Base-by-base conservation (phyloP, 2,797 vertebrate species). In the Sitta carolinensis region DNA sequence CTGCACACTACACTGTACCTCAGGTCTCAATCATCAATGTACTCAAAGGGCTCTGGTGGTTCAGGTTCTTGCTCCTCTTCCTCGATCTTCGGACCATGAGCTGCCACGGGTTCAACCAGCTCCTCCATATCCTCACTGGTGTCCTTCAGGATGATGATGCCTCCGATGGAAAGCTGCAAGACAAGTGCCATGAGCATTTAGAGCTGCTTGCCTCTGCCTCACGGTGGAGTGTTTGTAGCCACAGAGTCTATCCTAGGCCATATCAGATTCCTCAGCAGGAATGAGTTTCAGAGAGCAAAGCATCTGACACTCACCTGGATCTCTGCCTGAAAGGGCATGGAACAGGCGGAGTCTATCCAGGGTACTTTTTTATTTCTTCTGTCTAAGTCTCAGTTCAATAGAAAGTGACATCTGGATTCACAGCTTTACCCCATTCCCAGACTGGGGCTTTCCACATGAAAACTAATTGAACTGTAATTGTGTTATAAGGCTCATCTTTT, bases 41-140 rank as follows among this genome's bases (percentile, higher is more conserved):
- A 99, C 95, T 99, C 99, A 13, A 99, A 99, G 20, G 99, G 99
- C 96, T 99, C 99, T 3, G 99, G 99, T 8, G 99, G 98, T 93
- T 99, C 99, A 3, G 99, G 99, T 94, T 99, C 99, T 96, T 99
- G 99, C 83, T 99, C 99, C 59, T 99, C 99, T 92, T 99, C 99
- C 94, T 99, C 99, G 0, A 99, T 99, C 97, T 99, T 99, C 1
- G 99, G 99, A 82, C 99, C 99, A 0, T 99, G 99, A 84, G 99
- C 99, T 7, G 99, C 99, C 94, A 99, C 99, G 0, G 99, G 98
- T 97, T 99, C 99, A 87, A 99, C 99, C 50, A 99, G 98, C 96
- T 99, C 99, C 95, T 99, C 99, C 69, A 98, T 98, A 77, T 99
- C 99, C 97, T 99, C 99, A 16, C 99, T 99, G 95, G 99, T 99